phyloP scores from a whole-genome alignment of 1,140 invertebrate genomes.

The Philotrypesis tridentata region DNA sequence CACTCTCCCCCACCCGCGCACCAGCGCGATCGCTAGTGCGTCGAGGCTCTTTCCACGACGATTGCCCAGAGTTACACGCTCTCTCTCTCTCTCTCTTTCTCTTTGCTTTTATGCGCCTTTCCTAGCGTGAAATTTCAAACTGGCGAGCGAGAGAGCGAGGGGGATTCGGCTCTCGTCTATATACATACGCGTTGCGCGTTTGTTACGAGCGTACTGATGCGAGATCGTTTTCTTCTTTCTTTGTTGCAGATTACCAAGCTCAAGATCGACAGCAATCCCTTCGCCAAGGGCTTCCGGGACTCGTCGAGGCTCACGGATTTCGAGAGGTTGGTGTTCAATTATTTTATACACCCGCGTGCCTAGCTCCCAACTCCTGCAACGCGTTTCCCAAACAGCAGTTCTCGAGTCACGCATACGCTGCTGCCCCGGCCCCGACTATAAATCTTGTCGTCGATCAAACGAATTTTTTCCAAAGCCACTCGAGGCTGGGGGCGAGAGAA shows the following conservation, averaged over 20 bases:
- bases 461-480: no score
- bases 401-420: no score
- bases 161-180: not conserved
- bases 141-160: not conserved
- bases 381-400: no score
- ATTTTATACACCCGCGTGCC: not conserved
- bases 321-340: conserved; percentile 50
- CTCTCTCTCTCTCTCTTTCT: not conserved
- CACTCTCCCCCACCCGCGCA: not conserved
- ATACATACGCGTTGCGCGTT: no score
- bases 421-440: not conserved
- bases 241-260: conserved; percentile 90
- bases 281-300: conserved; percentile 89
- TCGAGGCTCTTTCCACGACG: not conserved
- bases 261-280: conserved; percentile 91
- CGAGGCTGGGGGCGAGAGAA: no score
- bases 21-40: not conserved
- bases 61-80: not conserved
- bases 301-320: conserved; percentile 91
- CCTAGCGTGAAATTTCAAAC: conserved; percentile 48
- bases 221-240: not conserved
- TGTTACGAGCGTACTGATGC: conserved; percentile 1
- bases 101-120: conserved; percentile 1
- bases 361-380: not conserved
- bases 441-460: not conserved